Base-by-base conservation (phyloP, 2,797 vertebrate genomes). In the Lithobates sylvaticus region DNA sequence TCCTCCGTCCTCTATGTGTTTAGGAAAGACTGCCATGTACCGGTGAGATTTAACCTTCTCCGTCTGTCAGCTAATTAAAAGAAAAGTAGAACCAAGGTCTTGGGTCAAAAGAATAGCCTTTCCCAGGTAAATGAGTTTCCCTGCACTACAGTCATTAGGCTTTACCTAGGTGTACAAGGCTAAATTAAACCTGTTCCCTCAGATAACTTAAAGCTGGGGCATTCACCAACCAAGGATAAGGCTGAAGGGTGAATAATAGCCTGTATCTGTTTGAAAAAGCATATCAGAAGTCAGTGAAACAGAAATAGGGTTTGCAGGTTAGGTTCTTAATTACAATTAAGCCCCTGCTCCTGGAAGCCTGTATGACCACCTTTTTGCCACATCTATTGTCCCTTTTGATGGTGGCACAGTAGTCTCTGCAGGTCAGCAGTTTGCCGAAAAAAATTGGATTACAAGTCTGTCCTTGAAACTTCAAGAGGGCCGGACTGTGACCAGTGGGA, bases 1-100 rank as follows among this genome's bases (percentile, higher is more conserved):
- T 85, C 27, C 23, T 29, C 29, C 27, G 84, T 65, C 84, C 84
- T 86, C 84, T 80, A 70, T 70, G 34, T 76, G 64, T 78, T 77
- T 78, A 27, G 32, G 39, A 80, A 58, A 61, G 29, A 74, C 64
- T 73, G 80, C 70, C 70, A 74, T 74, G 70, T 12, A 61, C 54
- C 44, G 65, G 36, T 58, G 67, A 44, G 68, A 47, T 80, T 80
- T 69, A 75, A 74, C 36, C 54, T 78, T 79, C 69, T 27, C 80
- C 61, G 69, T 23, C 70, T 34, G 70, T 39, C 36, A 44, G 16
- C n/a, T 74, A 73, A 82, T 82, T 54, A 65, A 29, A 36, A 67
- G 39, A 47, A 76, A 67, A 83, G 81, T 50, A 26, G 27, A 47
- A 61, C 26, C 26, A 65, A 91, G 65, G 65, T 69, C 79, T 39